A percentile compares a stretch with the other conserved stretches of the same genome.
These are phyloP conservation scores for Aselliscus stoliczkanus DNA, from an alignment of 2,797 vertebrate species.

Conservation along the genomic window DNA sequence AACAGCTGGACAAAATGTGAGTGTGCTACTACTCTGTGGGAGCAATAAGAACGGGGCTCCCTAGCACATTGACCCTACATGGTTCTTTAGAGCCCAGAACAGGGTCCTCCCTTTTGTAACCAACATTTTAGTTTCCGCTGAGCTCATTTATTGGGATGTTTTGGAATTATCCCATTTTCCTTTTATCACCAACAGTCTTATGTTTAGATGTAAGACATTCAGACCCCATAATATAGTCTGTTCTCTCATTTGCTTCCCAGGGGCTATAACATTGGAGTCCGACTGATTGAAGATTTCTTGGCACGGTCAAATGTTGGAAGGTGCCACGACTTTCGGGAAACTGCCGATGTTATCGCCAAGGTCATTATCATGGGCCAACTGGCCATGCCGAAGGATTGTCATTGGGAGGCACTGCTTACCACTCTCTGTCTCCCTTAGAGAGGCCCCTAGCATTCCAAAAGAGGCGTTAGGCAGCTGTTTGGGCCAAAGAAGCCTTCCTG, in stretches of 20 bases:
- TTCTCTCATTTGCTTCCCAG: constrained; percentile 78
- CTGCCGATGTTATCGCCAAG: constrained; percentile 98
- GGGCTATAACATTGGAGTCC: constrained; percentile 99
- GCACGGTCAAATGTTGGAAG: constrained; percentile 96
- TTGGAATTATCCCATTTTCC: background rate
- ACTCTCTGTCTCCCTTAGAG: background rate
- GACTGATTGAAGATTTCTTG: constrained; percentile 98
- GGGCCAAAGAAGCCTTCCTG: background rate
- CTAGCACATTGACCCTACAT: accelerated
- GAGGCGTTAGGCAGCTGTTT: background rate
- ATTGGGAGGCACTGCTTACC: background rate
- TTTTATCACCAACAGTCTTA: background rate
- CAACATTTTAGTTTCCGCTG: background rate
- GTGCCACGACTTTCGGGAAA: constrained; percentile 99
- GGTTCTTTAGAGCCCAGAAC: background rate
- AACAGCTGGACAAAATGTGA: constrained; percentile 99
- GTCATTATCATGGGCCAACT: constrained; percentile 78
- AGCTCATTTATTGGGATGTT: background rate
- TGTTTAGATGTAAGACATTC: background rate
- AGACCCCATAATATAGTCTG: background rate
- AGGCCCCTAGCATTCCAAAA: background rate
- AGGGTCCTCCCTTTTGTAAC: background rate
- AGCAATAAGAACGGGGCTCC: background rate
- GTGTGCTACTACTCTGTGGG: constrained; percentile 63
- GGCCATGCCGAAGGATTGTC: background rate